Percentiles rank a stretch among this genome's conserved stretches.
Conservation (phyloP, 1,140 invertebrate genomes). For the Scaptomyza pallida region DNA sequence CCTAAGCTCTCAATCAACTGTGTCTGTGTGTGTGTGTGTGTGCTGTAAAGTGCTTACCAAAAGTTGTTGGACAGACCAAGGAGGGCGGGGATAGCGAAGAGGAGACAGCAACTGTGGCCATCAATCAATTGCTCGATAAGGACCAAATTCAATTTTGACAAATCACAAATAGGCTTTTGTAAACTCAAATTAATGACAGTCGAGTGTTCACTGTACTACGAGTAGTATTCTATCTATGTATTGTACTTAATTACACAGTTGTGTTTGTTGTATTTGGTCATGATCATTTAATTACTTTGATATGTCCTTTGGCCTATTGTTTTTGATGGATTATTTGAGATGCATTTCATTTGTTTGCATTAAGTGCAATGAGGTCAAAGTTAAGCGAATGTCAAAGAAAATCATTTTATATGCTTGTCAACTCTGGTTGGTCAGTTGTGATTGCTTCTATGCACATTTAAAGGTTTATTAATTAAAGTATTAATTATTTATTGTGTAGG, state of each 20-base stretch:
- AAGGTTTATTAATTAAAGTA: no score
- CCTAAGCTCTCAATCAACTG: slow-evolving; percentile 67
- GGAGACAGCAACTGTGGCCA: slow-evolving; percentile 25
- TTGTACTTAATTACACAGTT: slow-evolving; percentile 58
- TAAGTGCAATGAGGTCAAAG: not conserved
- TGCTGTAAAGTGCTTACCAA: slow-evolving; percentile 61
- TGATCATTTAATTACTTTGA: slow-evolving; percentile 63
- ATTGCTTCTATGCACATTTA: no score
- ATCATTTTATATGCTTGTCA: not conserved
- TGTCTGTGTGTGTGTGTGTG: slow-evolving; percentile 33
- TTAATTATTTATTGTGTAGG: no score
- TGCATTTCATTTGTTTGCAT: slow-evolving; percentile 23
- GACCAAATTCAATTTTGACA: slow-evolving; percentile 78
- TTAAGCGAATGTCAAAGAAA: not conserved
- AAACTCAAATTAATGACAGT: slow-evolving; percentile 73
- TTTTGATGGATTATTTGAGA: slow-evolving; percentile 30
- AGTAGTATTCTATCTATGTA: not conserved
- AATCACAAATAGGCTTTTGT: slow-evolving; percentile 80
- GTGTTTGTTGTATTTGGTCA: slow-evolving; percentile 36
- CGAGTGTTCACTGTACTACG: slow-evolving; percentile 9
- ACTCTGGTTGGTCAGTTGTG: not conserved
- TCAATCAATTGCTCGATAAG: slow-evolving; percentile 77
- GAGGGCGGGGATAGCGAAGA: no score
- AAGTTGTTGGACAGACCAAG: slow-evolving; percentile 47
- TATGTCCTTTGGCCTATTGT: slow-evolving; percentile 51